phyloP scores from a whole-genome alignment of 2,888 invertebrate species.

The Cynaeus angustus region DNA sequence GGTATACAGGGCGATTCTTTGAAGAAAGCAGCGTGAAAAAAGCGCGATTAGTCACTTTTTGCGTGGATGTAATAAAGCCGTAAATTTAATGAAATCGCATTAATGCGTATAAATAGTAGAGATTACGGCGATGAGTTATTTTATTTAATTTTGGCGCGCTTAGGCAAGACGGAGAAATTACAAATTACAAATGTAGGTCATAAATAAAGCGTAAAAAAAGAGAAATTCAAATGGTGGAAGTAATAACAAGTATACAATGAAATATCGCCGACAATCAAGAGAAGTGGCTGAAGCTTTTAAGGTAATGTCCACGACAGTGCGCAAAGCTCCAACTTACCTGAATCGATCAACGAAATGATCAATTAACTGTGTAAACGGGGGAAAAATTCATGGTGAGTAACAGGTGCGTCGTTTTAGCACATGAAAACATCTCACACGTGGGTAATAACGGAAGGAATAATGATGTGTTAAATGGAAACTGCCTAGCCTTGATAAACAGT shows the following conservation, averaged over 20 bases:
- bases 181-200: slow-evolving; percentile 39
- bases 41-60: not conserved
- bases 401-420: slow-evolving; percentile 38
- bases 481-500: slow-evolving; percentile 45
- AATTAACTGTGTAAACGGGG: slow-evolving; percentile 41
- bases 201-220: slow-evolving; percentile 45
- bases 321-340: slow-evolving; percentile 14
- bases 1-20: not conserved
- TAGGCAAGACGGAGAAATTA: slow-evolving; percentile 22
- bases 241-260: slow-evolving; percentile 49
- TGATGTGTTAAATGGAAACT: slow-evolving; percentile 49
- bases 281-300: slow-evolving; percentile 48
- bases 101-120: slow-evolving; percentile 42
- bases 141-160: slow-evolving; percentile 44
- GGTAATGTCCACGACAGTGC: slow-evolving; percentile 44
- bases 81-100: slow-evolving; percentile 44
- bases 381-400: slow-evolving; percentile 30
- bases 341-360: slow-evolving; percentile 38
- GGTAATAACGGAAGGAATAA: slow-evolving; percentile 47
- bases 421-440: slow-evolving; percentile 43
- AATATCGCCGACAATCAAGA: slow-evolving; percentile 47
- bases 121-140: slow-evolving; percentile 42
- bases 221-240: slow-evolving; percentile 46
- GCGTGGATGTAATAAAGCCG: slow-evolving; percentile 34
- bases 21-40: too few relatives aligned